Conservation (phyloP, 2,797 vertebrate species). For the Odontamblyopus rebecca region DNA sequence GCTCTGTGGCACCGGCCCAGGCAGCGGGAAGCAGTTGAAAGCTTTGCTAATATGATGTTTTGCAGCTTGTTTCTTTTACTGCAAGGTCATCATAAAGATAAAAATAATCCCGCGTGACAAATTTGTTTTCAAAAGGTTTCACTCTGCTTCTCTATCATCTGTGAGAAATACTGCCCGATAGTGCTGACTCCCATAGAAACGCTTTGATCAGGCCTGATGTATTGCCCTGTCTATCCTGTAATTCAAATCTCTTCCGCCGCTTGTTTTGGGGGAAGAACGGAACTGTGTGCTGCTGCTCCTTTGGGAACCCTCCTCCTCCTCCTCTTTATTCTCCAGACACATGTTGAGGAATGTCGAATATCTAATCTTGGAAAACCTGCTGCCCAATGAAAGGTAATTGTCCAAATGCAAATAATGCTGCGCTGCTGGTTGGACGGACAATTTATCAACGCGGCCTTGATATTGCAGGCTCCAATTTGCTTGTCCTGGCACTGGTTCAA, state of each 20-base stretch:
- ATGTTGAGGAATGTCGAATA: slow-evolving; percentile 49
- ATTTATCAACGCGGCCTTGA: slow-evolving; percentile 53
- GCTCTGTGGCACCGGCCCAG: slow-evolving; percentile 53
- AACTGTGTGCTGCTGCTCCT: slow-evolving; percentile 49
- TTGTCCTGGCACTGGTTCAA: slow-evolving; percentile 51
- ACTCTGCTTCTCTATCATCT: slow-evolving; percentile 75
- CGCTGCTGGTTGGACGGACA: slow-evolving; percentile 23
- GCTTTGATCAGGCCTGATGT: slow-evolving; percentile 76
- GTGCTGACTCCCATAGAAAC: slow-evolving; percentile 73
- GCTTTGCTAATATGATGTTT: slow-evolving; percentile 70
- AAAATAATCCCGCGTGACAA: slow-evolving; percentile 77
- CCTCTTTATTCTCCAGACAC: slow-evolving; percentile 37
- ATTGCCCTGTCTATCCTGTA: slow-evolving; percentile 75
- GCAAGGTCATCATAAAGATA: slow-evolving; percentile 81
- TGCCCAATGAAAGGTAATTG: slow-evolving; percentile 48
- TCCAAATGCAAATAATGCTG: slow-evolving; percentile 52
- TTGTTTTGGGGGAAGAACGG: slow-evolving; percentile 66
- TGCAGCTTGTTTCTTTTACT: slow-evolving; percentile 74
- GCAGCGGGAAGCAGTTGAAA: slow-evolving; percentile 57
- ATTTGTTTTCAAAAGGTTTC: slow-evolving; percentile 81
- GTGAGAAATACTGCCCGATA: slow-evolving; percentile 70
- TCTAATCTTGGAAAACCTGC: slow-evolving; percentile 44
- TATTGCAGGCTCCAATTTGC: slow-evolving; percentile 44
- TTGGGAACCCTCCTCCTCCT: slow-evolving; percentile 43
- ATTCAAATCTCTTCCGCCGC: slow-evolving; percentile 70